Conservation (phyloP, 2,797 vertebrate genomes). For the Myioborus melanocephalus region DNA sequence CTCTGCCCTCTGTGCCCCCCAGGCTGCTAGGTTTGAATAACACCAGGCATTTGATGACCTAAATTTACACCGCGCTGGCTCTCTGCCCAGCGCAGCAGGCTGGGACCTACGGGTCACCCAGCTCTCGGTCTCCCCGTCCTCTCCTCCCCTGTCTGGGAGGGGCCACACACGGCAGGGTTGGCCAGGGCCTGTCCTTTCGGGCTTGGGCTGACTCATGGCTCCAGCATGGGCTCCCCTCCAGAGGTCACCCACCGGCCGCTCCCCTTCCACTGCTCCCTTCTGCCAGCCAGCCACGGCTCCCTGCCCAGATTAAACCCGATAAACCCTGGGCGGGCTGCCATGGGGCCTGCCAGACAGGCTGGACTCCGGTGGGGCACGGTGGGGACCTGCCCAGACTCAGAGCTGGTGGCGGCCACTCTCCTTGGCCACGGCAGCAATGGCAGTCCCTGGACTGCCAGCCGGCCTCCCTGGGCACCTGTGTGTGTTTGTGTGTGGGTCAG, state of each 20-base stretch:
- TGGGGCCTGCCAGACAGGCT: neutral
- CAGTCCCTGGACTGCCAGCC: neutral
- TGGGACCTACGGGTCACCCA: too few relatives aligned
- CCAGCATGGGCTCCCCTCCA: neutral
- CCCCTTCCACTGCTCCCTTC: neutral
- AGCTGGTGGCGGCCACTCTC: accelerated
- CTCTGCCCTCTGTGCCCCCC: too few relatives aligned
- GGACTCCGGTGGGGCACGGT: accelerated
- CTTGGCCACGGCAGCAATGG: too few relatives aligned
- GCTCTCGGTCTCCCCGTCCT: neutral
- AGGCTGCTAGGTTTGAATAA: neutral
- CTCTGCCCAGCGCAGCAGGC: neutral
- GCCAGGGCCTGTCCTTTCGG: neutral
- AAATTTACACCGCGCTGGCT: too few relatives aligned
- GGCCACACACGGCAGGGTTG: neutral
- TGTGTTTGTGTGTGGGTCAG: neutral
- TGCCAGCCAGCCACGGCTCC: neutral
- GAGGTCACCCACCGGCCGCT: neutral
- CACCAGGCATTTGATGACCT: neutral
- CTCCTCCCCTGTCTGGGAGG: neutral
- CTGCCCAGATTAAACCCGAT: neutral
- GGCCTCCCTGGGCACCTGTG: neutral
- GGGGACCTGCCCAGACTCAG: neutral
- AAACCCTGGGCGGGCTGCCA: neutral
- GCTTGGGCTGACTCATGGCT: neutral